Percentiles rank a stretch among this genome's conserved stretches.
Conservation (phyloP, 2,888 invertebrate species). For the Clepsis dumicolana region DNA sequence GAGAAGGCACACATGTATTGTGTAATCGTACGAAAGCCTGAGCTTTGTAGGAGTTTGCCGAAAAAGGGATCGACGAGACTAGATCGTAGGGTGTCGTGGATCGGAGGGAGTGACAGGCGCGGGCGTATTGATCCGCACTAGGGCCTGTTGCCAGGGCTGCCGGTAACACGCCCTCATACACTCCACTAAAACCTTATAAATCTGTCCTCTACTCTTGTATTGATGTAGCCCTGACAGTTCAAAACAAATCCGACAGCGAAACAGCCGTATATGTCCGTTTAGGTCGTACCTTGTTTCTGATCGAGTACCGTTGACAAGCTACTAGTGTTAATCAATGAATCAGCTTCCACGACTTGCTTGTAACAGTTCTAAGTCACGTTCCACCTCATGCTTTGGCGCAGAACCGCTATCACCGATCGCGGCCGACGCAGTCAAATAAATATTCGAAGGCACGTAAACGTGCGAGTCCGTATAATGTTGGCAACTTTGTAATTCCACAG, state of each 20-base stretch:
- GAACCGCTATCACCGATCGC: constrained; percentile 1
- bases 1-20: not conserved
- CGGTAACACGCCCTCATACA: not conserved
- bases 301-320: not conserved
- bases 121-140: constrained; percentile 26
- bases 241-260: not conserved
- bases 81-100: constrained; percentile 11
- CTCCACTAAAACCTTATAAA: not conserved
- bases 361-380: constrained; percentile 23
- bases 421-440: constrained; percentile 1
- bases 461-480: not conserved
- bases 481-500: not conserved
- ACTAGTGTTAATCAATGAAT: constrained; percentile 21
- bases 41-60: not conserved
- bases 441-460: not conserved
- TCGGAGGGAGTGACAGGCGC: constrained; percentile 20
- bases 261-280: constrained; percentile 1
- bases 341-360: not conserved
- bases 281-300: not conserved
- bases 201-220: not conserved
- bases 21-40: not conserved
- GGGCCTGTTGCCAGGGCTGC: not conserved
- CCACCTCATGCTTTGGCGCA: constrained; percentile 10
- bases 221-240: not conserved
- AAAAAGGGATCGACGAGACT: constrained; percentile 2